Evolutionary conservation across 2,797 vertebrate genomes (phyloP).

Genomic region (Echiichthys vipera): DNA sequence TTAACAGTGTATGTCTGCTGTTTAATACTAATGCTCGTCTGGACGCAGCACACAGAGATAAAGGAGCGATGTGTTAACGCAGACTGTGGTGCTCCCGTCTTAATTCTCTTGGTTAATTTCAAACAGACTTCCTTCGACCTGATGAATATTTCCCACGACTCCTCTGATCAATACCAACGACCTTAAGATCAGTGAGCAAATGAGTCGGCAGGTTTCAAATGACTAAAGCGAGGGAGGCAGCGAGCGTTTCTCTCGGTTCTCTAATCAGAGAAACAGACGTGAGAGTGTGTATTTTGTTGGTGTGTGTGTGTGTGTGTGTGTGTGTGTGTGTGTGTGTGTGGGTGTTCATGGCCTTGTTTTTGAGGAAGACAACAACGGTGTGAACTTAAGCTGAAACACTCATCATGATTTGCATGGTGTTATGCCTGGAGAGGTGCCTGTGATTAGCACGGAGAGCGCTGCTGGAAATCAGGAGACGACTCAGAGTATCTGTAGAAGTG

Average conservation of each 20-base stretch:
- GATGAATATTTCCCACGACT: conserved; percentile 46
- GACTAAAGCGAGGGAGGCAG: background rate
- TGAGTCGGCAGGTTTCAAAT: conserved; percentile 22
- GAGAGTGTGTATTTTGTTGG: background rate
- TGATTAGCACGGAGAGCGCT: conserved; percentile 37
- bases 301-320: conserved; percentile 20
- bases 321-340: conserved; percentile 21
- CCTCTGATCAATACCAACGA: conserved; percentile 46
- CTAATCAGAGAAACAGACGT: conserved; percentile 19
- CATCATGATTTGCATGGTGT: background rate
- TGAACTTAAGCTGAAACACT: conserved; percentile 7
- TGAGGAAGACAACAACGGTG: conserved; percentile 1
- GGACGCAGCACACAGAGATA: background rate
- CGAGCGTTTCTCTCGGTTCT: background rate
- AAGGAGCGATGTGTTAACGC: background rate
- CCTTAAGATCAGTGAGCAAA: conserved; percentile 27
- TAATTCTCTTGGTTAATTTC: conserved; percentile 27
- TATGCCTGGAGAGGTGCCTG: conserved; percentile 14
- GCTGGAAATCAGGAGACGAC: conserved; percentile 30
- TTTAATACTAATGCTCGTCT: too few relatives aligned
- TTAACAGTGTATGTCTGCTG: background rate
- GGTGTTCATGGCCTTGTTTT: conserved; percentile 21
- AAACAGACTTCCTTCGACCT: conserved; percentile 19
- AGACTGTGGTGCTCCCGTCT: background rate
- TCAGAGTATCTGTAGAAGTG: conserved; percentile 26